Evolutionary conservation across 2,113 vertebrate species (phyloP).

Genomic region (Willisornis vidua): DNA sequence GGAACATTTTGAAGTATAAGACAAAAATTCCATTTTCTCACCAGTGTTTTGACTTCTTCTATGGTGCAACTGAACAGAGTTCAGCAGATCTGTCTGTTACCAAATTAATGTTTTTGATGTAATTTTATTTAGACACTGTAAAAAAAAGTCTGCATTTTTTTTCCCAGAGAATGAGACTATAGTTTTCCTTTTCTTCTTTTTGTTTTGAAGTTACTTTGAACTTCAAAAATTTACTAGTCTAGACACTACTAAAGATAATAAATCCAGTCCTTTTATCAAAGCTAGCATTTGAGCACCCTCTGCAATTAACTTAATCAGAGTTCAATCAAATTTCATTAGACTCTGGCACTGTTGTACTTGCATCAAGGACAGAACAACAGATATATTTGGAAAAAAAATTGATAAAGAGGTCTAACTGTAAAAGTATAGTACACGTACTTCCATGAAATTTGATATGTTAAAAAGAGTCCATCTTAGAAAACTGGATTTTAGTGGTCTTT

Average conservation of each 20-base stretch:
- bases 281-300: not conserved
- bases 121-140: not conserved
- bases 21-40: not conserved
- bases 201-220: not conserved
- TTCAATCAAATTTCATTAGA: conserved; percentile 29
- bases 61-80: not conserved
- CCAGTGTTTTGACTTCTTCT: not conserved
- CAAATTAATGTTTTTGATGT: not conserved
- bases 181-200: not conserved
- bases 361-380: not conserved
- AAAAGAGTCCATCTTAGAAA: not conserved
- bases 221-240: conserved; percentile 1
- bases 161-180: not conserved
- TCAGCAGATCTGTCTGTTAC: not conserved
- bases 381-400: not conserved
- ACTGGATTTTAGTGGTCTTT: not conserved
- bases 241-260: not conserved
- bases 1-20: not conserved
- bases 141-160: not conserved
- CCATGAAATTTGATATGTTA: not conserved
- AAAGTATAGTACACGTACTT: not conserved
- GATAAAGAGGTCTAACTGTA: not conserved
- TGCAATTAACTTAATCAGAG: conserved; percentile 32
- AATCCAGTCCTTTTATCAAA: not conserved
- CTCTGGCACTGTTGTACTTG: not conserved